Evolutionary conservation across 2,797 vertebrate genomes (phyloP).

Genomic region (Bradypodion ventrale): DNA sequence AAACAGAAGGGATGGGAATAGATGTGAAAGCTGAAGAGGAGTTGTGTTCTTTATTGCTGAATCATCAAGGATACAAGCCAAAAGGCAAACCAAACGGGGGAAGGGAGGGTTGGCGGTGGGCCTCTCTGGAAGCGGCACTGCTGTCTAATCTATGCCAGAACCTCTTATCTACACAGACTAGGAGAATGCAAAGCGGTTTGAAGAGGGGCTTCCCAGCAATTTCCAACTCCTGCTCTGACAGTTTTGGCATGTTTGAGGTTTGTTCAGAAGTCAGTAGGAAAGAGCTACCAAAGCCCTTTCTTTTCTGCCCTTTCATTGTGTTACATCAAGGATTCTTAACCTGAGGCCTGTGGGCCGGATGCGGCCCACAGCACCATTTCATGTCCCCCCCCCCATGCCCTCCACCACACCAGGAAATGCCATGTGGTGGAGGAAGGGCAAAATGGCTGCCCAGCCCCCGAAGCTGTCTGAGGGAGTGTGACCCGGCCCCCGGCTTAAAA

Average conservation of each 20-base stretch:
- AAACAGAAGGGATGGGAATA: constrained; percentile 20
- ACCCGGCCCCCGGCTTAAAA: too few species aligned
- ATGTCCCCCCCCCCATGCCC: too few species aligned
- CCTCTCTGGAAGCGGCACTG: neutral
- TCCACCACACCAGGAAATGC: too few species aligned
- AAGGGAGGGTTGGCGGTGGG: too few species aligned
- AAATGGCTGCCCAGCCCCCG: too few species aligned
- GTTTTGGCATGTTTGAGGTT: neutral
- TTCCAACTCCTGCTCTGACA: neutral
- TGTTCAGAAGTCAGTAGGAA: neutral
- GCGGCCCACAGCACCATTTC: too few species aligned
- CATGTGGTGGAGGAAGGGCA: too few species aligned
- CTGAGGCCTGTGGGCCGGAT: too few species aligned
- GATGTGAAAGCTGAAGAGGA: constrained; percentile 3
- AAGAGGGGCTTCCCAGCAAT: neutral
- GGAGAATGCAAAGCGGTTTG: neutral
- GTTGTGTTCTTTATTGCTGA: constrained; percentile 20
- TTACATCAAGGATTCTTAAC: too few species aligned
- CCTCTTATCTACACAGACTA: constrained; percentile 20
- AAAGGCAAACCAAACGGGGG: neutral
- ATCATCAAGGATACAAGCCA: constrained; percentile 12
- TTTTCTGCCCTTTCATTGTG: neutral
- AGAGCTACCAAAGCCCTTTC: neutral
- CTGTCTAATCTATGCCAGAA: constrained; percentile 1
- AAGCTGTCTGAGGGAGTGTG: too few species aligned